Evolutionary conservation across 2,113 vertebrate species (phyloP).

Genomic region (Geococcyx californianus): DNA sequence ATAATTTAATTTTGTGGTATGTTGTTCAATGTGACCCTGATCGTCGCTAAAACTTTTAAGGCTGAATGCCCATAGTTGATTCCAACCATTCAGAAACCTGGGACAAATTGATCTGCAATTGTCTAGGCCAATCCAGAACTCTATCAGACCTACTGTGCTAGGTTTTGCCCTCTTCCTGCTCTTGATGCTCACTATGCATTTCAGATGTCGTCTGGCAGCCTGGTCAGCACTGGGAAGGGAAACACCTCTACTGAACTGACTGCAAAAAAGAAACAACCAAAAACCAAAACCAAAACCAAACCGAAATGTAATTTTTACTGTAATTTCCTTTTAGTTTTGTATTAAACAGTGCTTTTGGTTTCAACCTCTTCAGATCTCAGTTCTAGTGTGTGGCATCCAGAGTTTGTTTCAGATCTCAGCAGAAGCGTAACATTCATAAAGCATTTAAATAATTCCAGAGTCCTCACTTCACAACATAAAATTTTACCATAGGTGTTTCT

Average conservation of each 20-base stretch:
- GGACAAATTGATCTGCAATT: neutral
- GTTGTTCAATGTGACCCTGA: neutral
- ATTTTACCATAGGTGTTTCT: neutral
- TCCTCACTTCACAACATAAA: neutral
- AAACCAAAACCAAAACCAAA: accelerated
- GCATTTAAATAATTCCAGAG: neutral
- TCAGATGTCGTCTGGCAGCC: neutral
- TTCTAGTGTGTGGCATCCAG: neutral
- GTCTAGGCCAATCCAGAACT: neutral
- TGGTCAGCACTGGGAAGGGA: neutral
- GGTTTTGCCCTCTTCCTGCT: neutral
- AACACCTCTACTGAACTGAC: neutral
- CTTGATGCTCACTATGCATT: neutral
- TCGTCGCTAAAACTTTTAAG: neutral
- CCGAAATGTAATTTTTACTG: neutral
- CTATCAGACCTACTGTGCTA: neutral
- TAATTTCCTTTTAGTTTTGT: neutral
- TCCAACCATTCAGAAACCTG: accelerated
- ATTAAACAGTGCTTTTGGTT: neutral
- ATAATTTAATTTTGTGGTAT: neutral
- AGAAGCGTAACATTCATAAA: neutral
- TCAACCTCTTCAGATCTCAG: neutral
- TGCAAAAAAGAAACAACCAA: accelerated
- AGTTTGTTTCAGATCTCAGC: neutral
- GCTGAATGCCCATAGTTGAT: neutral